Conservation (phyloP, 2,113 vertebrate species). For the Eudorcas thomsonii region DNA sequence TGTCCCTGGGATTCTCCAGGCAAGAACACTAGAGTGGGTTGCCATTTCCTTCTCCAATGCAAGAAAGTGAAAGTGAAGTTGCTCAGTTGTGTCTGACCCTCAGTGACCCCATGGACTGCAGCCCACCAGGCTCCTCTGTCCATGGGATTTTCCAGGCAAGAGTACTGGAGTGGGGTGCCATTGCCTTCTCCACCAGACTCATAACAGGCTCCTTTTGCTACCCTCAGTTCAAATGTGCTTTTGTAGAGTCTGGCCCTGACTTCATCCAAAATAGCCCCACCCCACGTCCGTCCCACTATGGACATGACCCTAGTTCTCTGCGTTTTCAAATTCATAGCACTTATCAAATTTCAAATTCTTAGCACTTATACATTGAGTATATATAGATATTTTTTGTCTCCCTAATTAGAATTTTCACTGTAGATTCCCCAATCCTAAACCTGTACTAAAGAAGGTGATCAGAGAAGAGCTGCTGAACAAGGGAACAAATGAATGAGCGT, state of each 20-base stretch:
- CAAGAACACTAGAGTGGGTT: too few species aligned
- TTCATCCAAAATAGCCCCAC: too few species aligned
- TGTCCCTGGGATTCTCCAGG: too few species aligned
- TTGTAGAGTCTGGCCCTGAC: background rate
- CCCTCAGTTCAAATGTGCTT: background rate
- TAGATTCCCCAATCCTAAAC: background rate
- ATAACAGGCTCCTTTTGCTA: background rate
- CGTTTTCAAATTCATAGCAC: background rate
- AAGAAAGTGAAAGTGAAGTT: too few species aligned
- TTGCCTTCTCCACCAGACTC: too few species aligned
- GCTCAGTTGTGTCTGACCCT: too few species aligned
- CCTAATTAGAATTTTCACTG: background rate
- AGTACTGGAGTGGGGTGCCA: too few species aligned
- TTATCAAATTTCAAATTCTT: background rate
- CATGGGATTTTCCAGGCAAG: too few species aligned
- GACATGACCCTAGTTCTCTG: background rate
- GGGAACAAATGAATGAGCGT: fast-evolving
- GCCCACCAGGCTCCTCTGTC: too few species aligned
- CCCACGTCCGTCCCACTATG: fast-evolving
- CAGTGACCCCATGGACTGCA: too few species aligned
- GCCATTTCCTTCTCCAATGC: too few species aligned
- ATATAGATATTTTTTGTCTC: background rate
- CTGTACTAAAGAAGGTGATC: background rate
- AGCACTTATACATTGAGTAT: background rate
- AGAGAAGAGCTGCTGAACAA: background rate